Base-by-base conservation (phyloP, 2,888 invertebrate genomes). In the Cenopis cana region DNA sequence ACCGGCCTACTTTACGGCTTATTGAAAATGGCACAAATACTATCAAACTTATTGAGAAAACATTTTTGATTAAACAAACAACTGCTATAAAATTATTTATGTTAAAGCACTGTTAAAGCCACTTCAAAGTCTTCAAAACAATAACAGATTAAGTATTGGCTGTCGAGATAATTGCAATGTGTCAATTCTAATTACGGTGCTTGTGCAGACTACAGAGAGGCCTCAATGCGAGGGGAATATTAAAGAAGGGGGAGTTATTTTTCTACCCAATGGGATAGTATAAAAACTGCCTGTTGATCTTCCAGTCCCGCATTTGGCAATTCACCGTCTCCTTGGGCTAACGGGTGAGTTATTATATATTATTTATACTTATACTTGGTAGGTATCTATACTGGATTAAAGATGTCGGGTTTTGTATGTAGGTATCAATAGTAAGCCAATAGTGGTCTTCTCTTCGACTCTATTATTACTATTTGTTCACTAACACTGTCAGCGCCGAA, bases 161-260 rank as follows among this genome's bases (percentile, higher is more conserved):
- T 76, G 78, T 82, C 80, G 82, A 81, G 84, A 83, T 87, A 89
- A 89, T 90, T 85, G 89, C 89, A 90, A 88, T 88, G 77, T 89
- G 93, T 92, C 93, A 93, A 91, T 93, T 91, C 86, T 82, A 77
- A 82, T 79, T 75, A 78, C 82, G 77, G 78, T 78, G 78, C 57
- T 66, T 38, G 49, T 56, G 41, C 49, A 62, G 57, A 64, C 79
- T 77, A 82, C 80, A 81, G 81, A 81, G 79, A 79, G 81, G 84
- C 81, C 79, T 81, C 76, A 77, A 68, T 78, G 80, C 83, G 87
- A 83, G 89, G 88, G 87, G 93, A 93, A 93, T 93, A 93, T 92
- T 93, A 91, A 93, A 88, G 78, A 86, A 89, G 91, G 88, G 90
- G 85, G 85, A 81, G 81, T n/a, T 77, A 79, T 79, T 89, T 84